These are phyloP conservation scores for Phortica variegata DNA, from an alignment of 1,140 invertebrate species.

Conservation along the genomic window DNA sequence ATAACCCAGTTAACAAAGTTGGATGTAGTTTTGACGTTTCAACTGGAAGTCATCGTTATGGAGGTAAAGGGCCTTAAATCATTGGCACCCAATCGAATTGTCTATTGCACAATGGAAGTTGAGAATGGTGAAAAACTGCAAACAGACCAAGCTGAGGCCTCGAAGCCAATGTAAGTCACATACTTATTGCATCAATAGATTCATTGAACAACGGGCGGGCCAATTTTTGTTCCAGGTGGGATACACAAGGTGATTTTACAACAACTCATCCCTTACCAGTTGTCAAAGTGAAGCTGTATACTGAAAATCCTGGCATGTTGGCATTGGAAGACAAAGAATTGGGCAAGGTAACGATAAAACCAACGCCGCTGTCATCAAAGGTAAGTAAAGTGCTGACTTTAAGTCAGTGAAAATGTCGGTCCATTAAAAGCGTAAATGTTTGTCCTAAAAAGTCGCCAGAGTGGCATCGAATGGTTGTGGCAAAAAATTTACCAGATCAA, in stretches of 20 bases:
- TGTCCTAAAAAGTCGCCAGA: conserved; percentile 73
- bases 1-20: conserved; percentile 91
- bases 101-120: conserved; percentile 99
- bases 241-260: conserved; percentile 97
- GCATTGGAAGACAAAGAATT: conserved; percentile 98
- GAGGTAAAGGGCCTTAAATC: conserved; percentile 98
- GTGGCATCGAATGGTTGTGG: conserved; percentile 96
- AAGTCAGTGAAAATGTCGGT: too few species aligned
- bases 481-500: conserved; percentile 93
- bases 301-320: conserved; percentile 95
- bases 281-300: conserved; percentile 96
- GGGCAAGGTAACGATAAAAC: conserved; percentile 89
- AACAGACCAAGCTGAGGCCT: conserved; percentile 98
- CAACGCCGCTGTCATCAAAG: conserved; percentile 88
- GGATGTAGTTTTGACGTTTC: conserved; percentile 95
- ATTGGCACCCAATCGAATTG: conserved; percentile 92
- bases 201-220: too few species aligned
- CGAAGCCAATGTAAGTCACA: conserved; percentile 88
- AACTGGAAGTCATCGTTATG: conserved; percentile 97
- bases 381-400: too few species aligned
- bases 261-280: conserved; percentile 95
- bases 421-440: conserved; percentile 2
- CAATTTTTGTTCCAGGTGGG: conserved; percentile 75
- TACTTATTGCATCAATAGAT: too few species aligned
- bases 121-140: conserved; percentile 97